Base-by-base conservation (phyloP, 1,140 invertebrate species). In the Semibalanus balanoides region DNA sequence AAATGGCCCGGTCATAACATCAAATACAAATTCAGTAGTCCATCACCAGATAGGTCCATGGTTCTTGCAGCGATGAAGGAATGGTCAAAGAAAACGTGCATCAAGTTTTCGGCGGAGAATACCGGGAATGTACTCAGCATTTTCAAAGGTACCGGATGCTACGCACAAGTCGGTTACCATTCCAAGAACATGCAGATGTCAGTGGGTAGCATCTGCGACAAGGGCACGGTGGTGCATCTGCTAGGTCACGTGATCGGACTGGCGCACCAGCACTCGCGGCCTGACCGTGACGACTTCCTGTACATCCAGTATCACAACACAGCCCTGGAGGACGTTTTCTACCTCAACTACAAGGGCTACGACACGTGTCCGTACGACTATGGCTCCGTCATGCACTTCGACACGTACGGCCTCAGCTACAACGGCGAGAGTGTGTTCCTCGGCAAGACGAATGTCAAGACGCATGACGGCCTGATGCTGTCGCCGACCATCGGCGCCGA, bases 351-450 rank as follows among this genome's bases (percentile, higher is more conserved):
- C 76, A 76, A 29, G 25, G 74, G 70, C 40, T 72, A 75, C 73
- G 78, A 80, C 75, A 74, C 73, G 11, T 74, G 80, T 0, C 79
- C 80, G 0, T 81, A 80, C 73, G 80, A 81, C 71, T 75, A 80
- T 14, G 75, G 73, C 28, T 81, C 80, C 64, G 31, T 81, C 29
- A 80, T 81, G 79, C 80, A 81, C 71, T 79, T 78, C 72, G 77
- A 27, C 30, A 28, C 35, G 75, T 76, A 72, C n/a, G 30, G 25
- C 17, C 31, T 27, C 77, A 83, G 82, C 82, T 83, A 30, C 79
- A 80, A 75, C 91, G 90, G 70, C 29, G 90, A 35, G 85, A 87
- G 79, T 91, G 76, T 30, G 74, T 76, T 78, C 25, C 70, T 74
- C 0, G 75, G 74, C 73, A 78, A 30, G 5, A 74, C 76, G 28